These are phyloP conservation scores for Protobothrops flavoviridis DNA, from an alignment of 2,113 vertebrate genomes.

Conservation along the genomic window DNA sequence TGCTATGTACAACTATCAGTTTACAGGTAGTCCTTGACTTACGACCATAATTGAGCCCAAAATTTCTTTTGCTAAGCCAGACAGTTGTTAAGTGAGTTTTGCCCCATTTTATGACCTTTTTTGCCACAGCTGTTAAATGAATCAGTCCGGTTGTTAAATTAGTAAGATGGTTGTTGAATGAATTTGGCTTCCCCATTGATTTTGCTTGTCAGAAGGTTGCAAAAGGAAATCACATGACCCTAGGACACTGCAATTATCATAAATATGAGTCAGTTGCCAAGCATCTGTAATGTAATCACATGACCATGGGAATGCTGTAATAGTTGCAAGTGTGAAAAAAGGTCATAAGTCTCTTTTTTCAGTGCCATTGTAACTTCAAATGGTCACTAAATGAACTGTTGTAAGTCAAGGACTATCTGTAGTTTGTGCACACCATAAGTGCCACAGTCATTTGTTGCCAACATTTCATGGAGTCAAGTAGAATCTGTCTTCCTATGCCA, in stretches of 20 bases:
- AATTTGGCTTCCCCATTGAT: background rate
- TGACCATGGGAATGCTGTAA: background rate
- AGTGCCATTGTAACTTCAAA: background rate
- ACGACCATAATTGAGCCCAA: background rate
- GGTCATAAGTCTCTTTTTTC: background rate
- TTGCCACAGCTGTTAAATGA: background rate
- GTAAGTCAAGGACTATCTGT: no score
- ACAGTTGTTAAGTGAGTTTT: background rate
- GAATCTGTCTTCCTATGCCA: background rate
- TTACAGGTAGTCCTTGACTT: background rate
- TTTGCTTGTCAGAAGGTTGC: no score
- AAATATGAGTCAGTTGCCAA: background rate
- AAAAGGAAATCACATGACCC: no score
- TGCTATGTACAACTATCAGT: background rate
- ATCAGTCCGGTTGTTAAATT: background rate
- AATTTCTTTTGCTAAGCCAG: background rate
- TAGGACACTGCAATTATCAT: no score
- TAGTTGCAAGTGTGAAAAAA: background rate
- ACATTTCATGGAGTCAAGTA: background rate
- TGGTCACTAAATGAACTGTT: background rate
- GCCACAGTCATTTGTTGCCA: background rate
- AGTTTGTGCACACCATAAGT: background rate
- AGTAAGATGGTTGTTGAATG: background rate
- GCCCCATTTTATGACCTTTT: background rate
- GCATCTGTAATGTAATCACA: background rate